phyloP scores from a whole-genome alignment of 1,140 invertebrate genomes.

The Eriocheir sinensis region DNA sequence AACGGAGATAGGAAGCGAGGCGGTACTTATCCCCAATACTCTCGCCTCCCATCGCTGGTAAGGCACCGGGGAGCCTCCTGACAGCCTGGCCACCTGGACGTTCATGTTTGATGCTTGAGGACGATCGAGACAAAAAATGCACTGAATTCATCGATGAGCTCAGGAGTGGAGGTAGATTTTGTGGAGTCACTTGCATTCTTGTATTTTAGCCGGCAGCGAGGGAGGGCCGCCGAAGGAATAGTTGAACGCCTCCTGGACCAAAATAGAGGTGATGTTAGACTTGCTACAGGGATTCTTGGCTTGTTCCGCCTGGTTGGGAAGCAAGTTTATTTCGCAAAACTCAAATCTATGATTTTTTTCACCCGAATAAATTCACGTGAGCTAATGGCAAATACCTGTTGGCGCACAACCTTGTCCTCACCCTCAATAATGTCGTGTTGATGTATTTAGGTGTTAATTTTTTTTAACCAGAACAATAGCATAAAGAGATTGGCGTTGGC shows the following conservation, averaged over 20 bases:
- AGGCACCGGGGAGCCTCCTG: too few relatives aligned
- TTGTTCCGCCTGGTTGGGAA: background rate
- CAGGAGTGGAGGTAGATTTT: background rate
- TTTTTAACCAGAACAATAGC: too few relatives aligned
- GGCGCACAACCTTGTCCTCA: too few relatives aligned
- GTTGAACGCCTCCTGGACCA: background rate
- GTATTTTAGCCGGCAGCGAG: background rate
- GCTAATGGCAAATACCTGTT: too few relatives aligned
- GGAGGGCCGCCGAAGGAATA: too few relatives aligned
- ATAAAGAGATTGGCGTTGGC: too few relatives aligned
- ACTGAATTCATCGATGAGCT: background rate
- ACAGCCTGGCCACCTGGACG: background rate
- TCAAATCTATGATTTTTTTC: too few relatives aligned
- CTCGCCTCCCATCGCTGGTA: too few relatives aligned
- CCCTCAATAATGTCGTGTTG: too few relatives aligned
- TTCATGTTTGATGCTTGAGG: background rate
- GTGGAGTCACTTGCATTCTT: background rate
- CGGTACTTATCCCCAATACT: too few relatives aligned
- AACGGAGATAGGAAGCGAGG: background rate
- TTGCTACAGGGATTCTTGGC: background rate
- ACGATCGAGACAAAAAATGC: background rate
- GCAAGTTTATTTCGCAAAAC: background rate
- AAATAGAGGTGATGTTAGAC: slow-evolving; percentile 9
- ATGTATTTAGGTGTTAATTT: too few relatives aligned
- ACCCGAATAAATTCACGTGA: too few relatives aligned